phyloP scores from a whole-genome alignment of 2,888 invertebrate species.

The Coenonympha arcania region DNA sequence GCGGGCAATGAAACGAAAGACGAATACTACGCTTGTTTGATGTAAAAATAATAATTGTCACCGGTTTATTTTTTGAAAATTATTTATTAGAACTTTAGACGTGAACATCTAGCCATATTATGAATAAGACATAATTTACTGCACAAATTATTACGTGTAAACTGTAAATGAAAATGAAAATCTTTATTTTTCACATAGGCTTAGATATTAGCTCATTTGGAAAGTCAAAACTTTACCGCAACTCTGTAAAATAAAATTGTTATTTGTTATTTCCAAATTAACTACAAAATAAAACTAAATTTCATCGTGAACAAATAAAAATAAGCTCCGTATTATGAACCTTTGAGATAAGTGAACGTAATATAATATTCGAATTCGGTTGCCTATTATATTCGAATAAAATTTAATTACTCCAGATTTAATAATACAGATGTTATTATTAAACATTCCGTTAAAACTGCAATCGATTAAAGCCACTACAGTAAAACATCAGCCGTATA shows the following conservation, averaged over 20 bases:
- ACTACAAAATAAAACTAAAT: no score
- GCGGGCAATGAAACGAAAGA: slow-evolving; percentile 12
- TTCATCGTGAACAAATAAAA: no score
- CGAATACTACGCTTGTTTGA: slow-evolving; percentile 1
- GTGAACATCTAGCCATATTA: no score
- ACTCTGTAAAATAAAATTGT: background rate
- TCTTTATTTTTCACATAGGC: no score
- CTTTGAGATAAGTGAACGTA: background rate
- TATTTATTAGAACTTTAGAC: background rate
- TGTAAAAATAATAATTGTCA: slow-evolving; percentile 8
- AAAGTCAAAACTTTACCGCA: no score
- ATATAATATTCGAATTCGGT: background rate
- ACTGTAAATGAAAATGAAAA: no score
- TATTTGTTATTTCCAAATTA: no score
- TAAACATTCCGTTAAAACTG: background rate
- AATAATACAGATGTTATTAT: slow-evolving; percentile 1
- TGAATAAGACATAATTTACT: background rate
- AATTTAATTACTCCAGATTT: background rate
- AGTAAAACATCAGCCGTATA: slow-evolving; percentile 5
- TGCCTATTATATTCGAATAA: background rate
- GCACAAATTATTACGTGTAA: background rate
- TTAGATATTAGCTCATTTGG: no score
- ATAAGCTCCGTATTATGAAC: background rate
- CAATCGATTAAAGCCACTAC: slow-evolving; percentile 4
- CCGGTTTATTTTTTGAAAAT: background rate